Conservation (phyloP, 2,797 vertebrate genomes). For the Avahi laniger region DNA sequence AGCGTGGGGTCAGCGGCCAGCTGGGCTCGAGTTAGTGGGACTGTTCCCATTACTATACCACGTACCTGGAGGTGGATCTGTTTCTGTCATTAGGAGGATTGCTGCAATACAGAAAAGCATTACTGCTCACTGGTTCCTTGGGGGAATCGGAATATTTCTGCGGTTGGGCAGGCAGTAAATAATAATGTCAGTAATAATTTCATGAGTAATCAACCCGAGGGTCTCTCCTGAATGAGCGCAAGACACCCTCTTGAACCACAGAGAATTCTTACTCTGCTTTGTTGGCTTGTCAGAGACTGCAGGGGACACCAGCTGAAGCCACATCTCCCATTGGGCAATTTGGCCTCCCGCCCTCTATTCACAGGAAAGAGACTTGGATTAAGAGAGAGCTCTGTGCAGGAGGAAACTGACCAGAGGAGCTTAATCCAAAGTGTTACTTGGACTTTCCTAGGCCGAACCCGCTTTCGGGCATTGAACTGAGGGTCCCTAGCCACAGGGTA, state of each 20-base stretch:
- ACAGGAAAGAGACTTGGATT: neutral
- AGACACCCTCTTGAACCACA: neutral
- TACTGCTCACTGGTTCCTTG: neutral
- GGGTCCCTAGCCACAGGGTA: neutral
- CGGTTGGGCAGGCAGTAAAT: constrained; percentile 30
- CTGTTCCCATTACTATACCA: neutral
- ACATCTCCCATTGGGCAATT: neutral
- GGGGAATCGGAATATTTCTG: constrained; percentile 35
- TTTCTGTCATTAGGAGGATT: constrained; percentile 63
- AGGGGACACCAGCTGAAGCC: neutral
- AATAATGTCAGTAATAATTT: neutral
- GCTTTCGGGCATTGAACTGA: neutral
- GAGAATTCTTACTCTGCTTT: neutral
- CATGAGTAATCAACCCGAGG: neutral
- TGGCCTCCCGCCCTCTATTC: neutral
- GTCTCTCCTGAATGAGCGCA: neutral
- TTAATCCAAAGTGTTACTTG: neutral
- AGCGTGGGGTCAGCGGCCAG: neutral
- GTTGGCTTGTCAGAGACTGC: neutral
- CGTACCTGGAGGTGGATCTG: constrained; percentile 36
- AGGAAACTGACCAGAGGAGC: neutral
- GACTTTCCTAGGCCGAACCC: neutral
- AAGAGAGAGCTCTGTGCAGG: neutral
- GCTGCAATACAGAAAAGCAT: constrained; percentile 46
- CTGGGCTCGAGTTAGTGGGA: neutral